phyloP scores from a whole-genome alignment of 2,888 invertebrate species.

The Acrocyrtus sp. region DNA sequence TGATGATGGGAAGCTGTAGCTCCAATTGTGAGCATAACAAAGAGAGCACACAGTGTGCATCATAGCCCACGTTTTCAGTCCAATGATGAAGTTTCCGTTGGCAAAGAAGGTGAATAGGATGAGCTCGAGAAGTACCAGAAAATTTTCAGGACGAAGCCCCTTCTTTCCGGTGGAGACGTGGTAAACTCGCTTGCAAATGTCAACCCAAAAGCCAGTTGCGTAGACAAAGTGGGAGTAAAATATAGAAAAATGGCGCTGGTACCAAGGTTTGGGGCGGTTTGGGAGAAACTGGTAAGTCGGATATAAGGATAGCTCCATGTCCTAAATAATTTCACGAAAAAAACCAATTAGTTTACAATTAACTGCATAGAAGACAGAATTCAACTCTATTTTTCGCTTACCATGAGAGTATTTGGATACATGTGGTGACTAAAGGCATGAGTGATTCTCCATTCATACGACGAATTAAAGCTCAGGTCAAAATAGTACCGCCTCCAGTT shows the following conservation, averaged over 20 bases:
- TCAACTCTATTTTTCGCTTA: too few species aligned
- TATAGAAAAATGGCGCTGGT: constrained; percentile 40
- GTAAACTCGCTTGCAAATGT: constrained; percentile 9
- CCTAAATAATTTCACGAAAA: constrained; percentile 66
- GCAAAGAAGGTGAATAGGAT: background rate
- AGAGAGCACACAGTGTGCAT: constrained; percentile 53
- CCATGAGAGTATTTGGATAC: constrained; percentile 80
- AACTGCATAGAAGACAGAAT: too few species aligned
- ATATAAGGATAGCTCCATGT: constrained; percentile 24
- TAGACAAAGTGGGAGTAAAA: constrained; percentile 48
- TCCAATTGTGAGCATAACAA: constrained; percentile 71
- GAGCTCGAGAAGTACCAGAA: constrained; percentile 30
- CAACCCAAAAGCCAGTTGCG: constrained; percentile 32
- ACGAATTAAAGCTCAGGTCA: constrained; percentile 74
- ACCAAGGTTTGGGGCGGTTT: constrained; percentile 36
- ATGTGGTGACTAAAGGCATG: constrained; percentile 83
- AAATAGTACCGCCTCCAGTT: constrained; percentile 84
- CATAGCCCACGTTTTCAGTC: constrained; percentile 49
- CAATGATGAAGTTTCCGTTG: background rate
- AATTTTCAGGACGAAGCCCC: constrained; percentile 32
- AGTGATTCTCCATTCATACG: constrained; percentile 78
- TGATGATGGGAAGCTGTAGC: constrained; percentile 83
- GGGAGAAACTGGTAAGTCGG: constrained; percentile 45
- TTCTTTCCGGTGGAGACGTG: constrained; percentile 36
- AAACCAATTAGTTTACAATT: background rate